Conservation (phyloP, 2,797 vertebrate genomes). For the Brachymystax lenok region DNA sequence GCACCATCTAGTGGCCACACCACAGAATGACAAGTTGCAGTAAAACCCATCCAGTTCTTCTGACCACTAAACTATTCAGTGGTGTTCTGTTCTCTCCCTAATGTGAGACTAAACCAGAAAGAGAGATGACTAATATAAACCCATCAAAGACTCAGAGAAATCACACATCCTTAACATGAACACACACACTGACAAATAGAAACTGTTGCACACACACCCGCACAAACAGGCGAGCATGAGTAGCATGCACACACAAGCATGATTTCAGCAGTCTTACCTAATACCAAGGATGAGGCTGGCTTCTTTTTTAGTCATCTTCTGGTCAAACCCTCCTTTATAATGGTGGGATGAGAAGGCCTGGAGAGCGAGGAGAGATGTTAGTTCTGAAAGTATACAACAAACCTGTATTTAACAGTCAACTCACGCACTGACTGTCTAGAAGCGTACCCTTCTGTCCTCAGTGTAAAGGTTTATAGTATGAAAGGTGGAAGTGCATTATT, state of each 20-base stretch:
- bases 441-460: background rate
- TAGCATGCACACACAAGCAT: background rate
- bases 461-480: background rate
- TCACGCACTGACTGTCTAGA: conserved; percentile 21
- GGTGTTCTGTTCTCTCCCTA: background rate
- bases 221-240: background rate
- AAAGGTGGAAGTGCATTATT: background rate
- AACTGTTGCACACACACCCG: background rate
- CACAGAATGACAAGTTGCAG: background rate
- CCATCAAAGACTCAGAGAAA: conserved; percentile 27
- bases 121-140: conserved; percentile 19
- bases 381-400: conserved; percentile 12
- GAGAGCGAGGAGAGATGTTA: background rate
- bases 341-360: conserved; percentile 69
- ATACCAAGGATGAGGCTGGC: conserved; percentile 77
- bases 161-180: background rate
- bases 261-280: conserved; percentile 59
- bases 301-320: conserved; percentile 76
- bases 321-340: conserved; percentile 80
- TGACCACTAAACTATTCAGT: conserved; percentile 4
- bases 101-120: background rate
- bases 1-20: conserved; percentile 48
- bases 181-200: background rate
- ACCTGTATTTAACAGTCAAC: background rate
- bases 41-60: background rate